Base-by-base conservation (phyloP, 2,888 invertebrate species). In the Latrodectus elegans region DNA sequence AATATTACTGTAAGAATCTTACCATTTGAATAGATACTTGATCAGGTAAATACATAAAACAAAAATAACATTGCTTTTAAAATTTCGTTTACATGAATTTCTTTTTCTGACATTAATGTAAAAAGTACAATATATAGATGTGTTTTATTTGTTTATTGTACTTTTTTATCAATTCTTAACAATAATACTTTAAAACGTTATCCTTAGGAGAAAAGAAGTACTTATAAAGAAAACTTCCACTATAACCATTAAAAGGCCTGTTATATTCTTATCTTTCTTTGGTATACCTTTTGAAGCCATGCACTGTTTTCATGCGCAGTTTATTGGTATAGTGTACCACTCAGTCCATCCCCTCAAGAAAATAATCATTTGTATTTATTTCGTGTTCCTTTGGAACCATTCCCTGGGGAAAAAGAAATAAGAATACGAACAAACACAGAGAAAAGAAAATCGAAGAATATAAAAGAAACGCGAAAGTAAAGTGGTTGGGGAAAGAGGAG, bases 291-390 rank as follows among this genome's bases (percentile, higher is more conserved):
- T 17, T 17, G 15, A 64, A 64, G 64, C 8, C 64, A 64, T 64
- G 64, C 17, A 17, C 15, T 15, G 17, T 64, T n/a, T 17, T 64
- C 64, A n/a, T 38, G 38, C 38, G 4, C 6, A 38, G 38, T 38
- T 38, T 38, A 38, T 38, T 38, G 38, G 38, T 4, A 38, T 4
- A 38, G 38, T 38, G 38, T 38, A 38, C 38, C 38, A 38, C 38
- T 38, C 38, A 38, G 38, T 38, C 38, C 38, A 76, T 76, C 75
- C 75, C 12, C 14, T 70, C 64, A 51, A 17, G 52, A 83, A 83
- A 72, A 22, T 64, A 65, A 76, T 83, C 76, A 83, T 83, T 83
- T 83, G 76, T 83, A 76, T 83, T 76, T 81, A 81, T 81, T 76
- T 83, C 71, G 71, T 64, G 71, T 71, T 76, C 81, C 65, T 53